phyloP scores from a whole-genome alignment of 2,113 vertebrate species.

The Bubalus kerabau region DNA sequence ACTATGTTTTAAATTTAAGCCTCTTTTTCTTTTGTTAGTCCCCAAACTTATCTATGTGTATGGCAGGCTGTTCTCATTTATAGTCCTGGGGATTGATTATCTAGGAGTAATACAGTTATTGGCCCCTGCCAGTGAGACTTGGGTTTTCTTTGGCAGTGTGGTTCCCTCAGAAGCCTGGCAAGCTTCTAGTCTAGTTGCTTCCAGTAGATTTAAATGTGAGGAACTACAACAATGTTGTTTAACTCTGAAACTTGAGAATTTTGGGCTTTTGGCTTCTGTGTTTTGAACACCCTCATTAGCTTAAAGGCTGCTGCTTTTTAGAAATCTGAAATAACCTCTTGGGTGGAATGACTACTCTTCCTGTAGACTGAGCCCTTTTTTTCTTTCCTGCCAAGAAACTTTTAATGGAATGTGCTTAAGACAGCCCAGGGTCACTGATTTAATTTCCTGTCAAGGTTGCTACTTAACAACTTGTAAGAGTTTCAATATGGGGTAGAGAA shows the following conservation, averaged over 20 bases:
- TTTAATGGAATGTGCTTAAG: slow-evolving; percentile 10
- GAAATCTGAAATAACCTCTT: background rate
- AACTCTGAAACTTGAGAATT: background rate
- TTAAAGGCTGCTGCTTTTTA: background rate
- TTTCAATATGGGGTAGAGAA: background rate
- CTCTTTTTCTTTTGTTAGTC: background rate
- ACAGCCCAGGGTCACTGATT: background rate
- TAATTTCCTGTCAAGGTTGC: slow-evolving; percentile 26
- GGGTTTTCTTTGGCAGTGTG: background rate
- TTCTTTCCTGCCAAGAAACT: background rate
- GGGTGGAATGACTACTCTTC: background rate
- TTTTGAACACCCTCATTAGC: background rate
- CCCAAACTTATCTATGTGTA: background rate
- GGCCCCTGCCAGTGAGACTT: background rate
- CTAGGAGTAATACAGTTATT: background rate
- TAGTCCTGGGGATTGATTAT: background rate
- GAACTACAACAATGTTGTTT: background rate
- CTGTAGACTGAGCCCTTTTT: background rate
- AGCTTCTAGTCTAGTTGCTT: background rate
- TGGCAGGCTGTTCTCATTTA: background rate
- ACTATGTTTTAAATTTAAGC: background rate
- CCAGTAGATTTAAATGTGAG: background rate
- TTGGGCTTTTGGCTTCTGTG: background rate
- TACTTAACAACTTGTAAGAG: background rate
- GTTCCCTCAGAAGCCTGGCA: background rate